Base-by-base conservation (phyloP, 2,113 vertebrate species). In the Dunckerocampus dactyliophorus region DNA sequence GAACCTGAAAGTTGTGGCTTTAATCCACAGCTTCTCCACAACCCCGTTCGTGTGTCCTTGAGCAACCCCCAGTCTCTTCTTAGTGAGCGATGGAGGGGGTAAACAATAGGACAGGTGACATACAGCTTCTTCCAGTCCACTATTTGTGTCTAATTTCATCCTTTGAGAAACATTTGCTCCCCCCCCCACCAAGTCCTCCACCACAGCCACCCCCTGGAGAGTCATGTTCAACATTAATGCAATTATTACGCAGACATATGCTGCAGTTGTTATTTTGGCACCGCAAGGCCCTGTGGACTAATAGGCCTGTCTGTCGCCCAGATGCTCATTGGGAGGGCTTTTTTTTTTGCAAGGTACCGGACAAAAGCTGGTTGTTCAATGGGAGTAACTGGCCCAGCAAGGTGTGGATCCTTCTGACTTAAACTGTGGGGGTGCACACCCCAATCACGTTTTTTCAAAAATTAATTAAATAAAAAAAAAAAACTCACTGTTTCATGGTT, bases 171-270 rank as follows among this genome's bases (percentile, higher is more conserved):
- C 71, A 72, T 74, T 72, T 57, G 71, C 73, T 82, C 81, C 83
- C 83, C 78, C 74, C 75, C 20, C 34, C 80, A 79, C 59, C 43
- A 71, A 79, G 72, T 81, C 70, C 48, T 79, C 65, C 74, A 73
- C 66, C 61, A 59, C 72, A 80, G 65, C 56, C 60, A 21, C 69
- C 80, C 84, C 83, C 84, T 55, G 49, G 81, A 83, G 86, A 88
- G 85, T 71, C 82, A 71, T 88, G 88, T 87, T 82, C 82, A 83
- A 86, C 86, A 89, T 89, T 84, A 88, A 89, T 88, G 85, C 86
- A 88, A 87, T 89, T 89, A 89, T 87, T 88, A 87, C 81, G 47
- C 79, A 75, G 81, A 70, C 88, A 89, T 89, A 89, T 89, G 86
- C 78, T 84, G 79, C 79, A 79, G 83, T 85, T 89, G 86, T 89